Evolutionary conservation across 2,888 invertebrate species (phyloP), one percentile per base, ranked within the genome.

Genomic region (Sipha maydis): DNA sequence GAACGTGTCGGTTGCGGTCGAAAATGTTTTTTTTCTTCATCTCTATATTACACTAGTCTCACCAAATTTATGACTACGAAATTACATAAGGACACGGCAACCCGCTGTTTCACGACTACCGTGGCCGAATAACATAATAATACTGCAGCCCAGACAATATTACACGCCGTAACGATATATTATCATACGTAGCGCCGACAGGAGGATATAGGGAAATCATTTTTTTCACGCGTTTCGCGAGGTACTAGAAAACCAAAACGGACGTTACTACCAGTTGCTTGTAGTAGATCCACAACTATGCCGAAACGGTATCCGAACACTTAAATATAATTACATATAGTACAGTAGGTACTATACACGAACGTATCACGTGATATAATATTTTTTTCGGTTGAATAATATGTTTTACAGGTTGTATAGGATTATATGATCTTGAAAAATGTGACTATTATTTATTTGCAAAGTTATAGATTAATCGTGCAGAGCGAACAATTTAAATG

Each of bases 51-150:
- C 8, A 41, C 41, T 41, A 41, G 83, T 31, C 71, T 71, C 17
- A 21, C 21, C 56, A 34, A 84, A 84, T 75, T 84, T 84, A 75
- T 84, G 75, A 83, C 31, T n/a, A 25, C 25, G 34, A 73, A 83
- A 83, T 71, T 28, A 83, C 28, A 71, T 77, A 38, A 41, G 34
- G 83, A 69, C 56, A 75, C 34, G 75, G 19, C 54, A 25, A 56
- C 83, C 83, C 75, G 83, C 83, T 84, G 83, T 84, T 84, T 84
- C 83, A 84, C 56, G 75, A 84, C 83, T 84, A 84, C 75, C 82
- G 82, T 48, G 69, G 48, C 48, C 69, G 21, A 71, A 69, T 48
- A 48, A 69, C 48, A 48, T 48, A 48, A 34, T 61, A 8, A 82
- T 28, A 71, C 31, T 48, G 48, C 82, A 7, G 48, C 21, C 21